phyloP scores from a whole-genome alignment of 2,113 vertebrate species.

The Porphyrio hochstetteri region DNA sequence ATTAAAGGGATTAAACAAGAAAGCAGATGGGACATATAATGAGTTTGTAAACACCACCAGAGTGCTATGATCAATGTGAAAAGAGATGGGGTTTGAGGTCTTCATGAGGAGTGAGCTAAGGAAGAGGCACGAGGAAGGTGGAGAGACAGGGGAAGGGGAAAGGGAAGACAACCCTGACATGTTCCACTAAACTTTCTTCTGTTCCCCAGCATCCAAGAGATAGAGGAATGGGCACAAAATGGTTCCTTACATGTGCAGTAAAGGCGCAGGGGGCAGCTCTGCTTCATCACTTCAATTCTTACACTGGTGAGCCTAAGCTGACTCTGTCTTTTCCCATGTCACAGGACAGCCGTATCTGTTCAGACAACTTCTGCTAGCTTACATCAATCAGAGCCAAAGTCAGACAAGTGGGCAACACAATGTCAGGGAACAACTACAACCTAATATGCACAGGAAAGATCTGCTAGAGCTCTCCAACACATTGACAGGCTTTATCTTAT shows the following conservation, averaged over 20 bases:
- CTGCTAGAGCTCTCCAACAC: slow-evolving; percentile 50
- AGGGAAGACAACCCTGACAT: neutral
- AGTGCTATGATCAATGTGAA: neutral
- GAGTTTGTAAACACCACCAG: neutral
- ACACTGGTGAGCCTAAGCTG: neutral
- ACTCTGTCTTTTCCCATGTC: neutral
- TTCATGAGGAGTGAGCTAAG: neutral
- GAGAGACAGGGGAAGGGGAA: neutral
- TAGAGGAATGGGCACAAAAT: neutral
- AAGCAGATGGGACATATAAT: neutral
- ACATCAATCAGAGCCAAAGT: neutral
- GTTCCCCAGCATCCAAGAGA: neutral
- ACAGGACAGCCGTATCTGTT: rapidly evolving
- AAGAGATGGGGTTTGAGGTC: neutral
- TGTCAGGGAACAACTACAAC: slow-evolving; percentile 2
- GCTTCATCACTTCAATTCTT: neutral
- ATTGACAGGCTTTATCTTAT: slow-evolving; percentile 55
- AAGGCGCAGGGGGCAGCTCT: neutral
- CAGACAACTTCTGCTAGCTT: neutral
- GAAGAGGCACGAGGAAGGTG: neutral
- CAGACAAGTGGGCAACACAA: neutral
- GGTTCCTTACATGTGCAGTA: neutral
- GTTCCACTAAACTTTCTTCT: neutral
- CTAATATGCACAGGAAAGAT: slow-evolving; percentile 6
- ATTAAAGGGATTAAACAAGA: neutral